Evolutionary conservation across 2,888 invertebrate genomes (phyloP).

Genomic region (Tubulanus polymorphus): DNA sequence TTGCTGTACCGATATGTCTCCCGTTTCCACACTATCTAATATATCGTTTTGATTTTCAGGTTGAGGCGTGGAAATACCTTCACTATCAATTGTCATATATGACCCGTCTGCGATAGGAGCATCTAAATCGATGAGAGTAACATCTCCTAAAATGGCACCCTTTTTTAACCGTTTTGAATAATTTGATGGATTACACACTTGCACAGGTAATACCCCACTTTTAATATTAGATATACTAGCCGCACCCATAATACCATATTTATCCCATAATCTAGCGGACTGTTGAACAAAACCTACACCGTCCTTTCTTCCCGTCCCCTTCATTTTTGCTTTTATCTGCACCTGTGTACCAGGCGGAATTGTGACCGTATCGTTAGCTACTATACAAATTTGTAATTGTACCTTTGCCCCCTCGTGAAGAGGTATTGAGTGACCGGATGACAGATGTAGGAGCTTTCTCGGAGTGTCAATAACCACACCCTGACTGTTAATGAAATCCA

Average conservation of each 20-base stretch:
- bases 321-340: not conserved
- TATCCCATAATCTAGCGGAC: not conserved
- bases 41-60: too few relatives aligned
- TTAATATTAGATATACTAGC: not conserved
- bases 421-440: too few relatives aligned
- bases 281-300: not conserved
- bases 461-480: not conserved
- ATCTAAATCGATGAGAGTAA: not conserved
- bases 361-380: not conserved
- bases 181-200: not conserved
- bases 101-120: not conserved
- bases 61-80: not conserved
- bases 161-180: not conserved
- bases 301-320: not conserved
- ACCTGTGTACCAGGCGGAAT: not conserved
- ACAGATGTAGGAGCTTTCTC: not conserved
- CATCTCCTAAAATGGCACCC: not conserved
- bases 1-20: not conserved
- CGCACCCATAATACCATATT: not conserved
- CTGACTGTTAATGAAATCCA: not conserved
- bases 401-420: not conserved
- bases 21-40: not conserved
- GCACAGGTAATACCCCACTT: not conserved
- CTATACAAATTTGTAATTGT: not conserved
- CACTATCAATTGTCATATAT: not conserved